Percentiles rank a stretch among this genome's conserved stretches.
phyloP scores from a whole-genome alignment of 2,888 invertebrate species.

The Pristionchus entomophagus region DNA sequence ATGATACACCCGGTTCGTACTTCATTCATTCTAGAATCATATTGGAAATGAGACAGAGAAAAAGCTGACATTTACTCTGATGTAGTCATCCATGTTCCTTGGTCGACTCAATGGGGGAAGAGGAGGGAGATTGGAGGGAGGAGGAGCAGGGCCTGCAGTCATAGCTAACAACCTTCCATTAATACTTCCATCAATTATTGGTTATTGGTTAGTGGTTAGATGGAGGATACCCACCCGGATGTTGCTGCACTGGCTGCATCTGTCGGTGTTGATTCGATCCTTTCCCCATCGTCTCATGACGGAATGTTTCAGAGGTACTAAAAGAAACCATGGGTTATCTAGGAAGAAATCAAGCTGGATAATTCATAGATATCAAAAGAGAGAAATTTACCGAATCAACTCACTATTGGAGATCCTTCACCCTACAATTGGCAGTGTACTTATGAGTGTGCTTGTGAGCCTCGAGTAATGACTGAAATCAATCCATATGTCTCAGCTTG shows the following conservation, averaged over 20 bases:
- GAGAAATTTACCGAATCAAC: too few species aligned
- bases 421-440: conserved; percentile 7
- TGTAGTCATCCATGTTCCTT: conserved; percentile 28
- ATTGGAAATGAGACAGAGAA: not conserved
- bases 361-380: too few species aligned
- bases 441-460: conserved; percentile 8
- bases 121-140: not conserved
- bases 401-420: too few species aligned
- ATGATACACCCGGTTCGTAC: too few species aligned
- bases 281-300: too few species aligned
- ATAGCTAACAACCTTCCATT: too few species aligned
- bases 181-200: too few species aligned
- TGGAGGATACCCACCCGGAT: not conserved
- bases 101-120: not conserved
- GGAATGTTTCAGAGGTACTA: too few species aligned
- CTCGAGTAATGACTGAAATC: conserved; percentile 1
- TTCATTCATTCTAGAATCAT: too few species aligned
- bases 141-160: not conserved
- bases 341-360: too few species aligned
- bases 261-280: not conserved
- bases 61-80: conserved; percentile 5
- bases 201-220: not conserved
- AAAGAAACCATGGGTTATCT: too few species aligned
- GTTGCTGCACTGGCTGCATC: not conserved
- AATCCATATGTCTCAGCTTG: not conserved